phyloP scores from a whole-genome alignment of 2,113 vertebrate genomes.

The Synchiropus splendidus region DNA sequence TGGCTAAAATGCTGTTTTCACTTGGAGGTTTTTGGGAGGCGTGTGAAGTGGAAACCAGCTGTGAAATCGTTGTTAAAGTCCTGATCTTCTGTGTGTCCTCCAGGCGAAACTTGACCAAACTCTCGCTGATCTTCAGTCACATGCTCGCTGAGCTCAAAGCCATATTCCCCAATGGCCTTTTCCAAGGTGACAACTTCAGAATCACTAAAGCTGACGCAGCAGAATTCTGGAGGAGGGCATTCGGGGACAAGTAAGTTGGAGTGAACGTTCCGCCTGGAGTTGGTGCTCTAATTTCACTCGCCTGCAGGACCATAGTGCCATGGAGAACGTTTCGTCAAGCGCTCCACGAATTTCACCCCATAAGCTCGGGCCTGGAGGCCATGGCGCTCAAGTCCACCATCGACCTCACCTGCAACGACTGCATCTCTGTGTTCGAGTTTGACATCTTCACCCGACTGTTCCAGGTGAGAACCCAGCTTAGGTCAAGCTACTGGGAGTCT shows the following conservation, averaged over 20 bases:
- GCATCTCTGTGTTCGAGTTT: conserved; percentile 98
- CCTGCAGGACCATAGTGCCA: conserved; percentile 84
- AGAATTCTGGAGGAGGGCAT: conserved; percentile 95
- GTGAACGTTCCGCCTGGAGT: background rate
- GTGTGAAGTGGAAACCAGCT: no score
- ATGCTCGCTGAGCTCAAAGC: conserved; percentile 97
- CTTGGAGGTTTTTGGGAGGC: no score
- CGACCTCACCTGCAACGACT: conserved; percentile 96
- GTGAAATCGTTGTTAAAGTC: no score
- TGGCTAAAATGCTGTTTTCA: background rate
- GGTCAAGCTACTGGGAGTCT: background rate
- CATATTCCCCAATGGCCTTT: conserved; percentile 92
- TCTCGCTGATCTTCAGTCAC: conserved; percentile 98
- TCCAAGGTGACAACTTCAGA: conserved; percentile 94
- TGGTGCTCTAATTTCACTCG: background rate
- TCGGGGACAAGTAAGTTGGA: conserved; percentile 89
- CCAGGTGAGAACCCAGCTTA: conserved; percentile 75
- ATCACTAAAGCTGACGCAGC: conserved; percentile 98
- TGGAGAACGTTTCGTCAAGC: conserved; percentile 96
- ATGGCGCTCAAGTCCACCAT: conserved; percentile 98
- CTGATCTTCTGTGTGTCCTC: background rate
- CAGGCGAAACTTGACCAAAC: conserved; percentile 92
- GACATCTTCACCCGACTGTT: conserved; percentile 98
- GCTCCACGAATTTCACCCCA: conserved; percentile 91
- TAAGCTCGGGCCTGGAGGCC: conserved; percentile 93